phyloP scores from a whole-genome alignment of 2,113 vertebrate species.

The Drymodes brunneopygia region DNA sequence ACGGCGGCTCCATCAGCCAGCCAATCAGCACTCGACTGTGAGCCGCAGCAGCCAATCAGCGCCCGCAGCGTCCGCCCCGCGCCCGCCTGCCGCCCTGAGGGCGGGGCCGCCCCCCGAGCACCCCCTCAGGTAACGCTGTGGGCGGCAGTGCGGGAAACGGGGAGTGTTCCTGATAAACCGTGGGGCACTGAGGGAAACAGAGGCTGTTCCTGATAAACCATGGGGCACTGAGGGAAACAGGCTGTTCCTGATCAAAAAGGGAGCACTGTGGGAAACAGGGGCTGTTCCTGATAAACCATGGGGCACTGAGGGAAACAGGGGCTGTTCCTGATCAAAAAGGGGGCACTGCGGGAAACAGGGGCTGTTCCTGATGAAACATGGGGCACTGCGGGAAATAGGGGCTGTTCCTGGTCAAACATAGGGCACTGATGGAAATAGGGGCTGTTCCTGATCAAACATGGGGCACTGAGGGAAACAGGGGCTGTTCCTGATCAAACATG shows the following conservation, averaged over 20 bases:
- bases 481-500: accelerated
- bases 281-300: not conserved
- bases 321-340: no score
- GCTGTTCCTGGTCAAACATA: accelerated
- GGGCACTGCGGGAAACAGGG: accelerated
- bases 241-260: not conserved
- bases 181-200: accelerated
- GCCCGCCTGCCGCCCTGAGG: not conserved
- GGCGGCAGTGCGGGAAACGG: accelerated
- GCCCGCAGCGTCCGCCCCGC: no score
- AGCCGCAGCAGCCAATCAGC: not conserved
- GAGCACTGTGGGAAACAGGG: accelerated
- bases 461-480: accelerated
- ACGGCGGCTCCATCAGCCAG: accelerated
- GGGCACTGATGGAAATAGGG: not conserved
- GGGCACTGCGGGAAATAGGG: no score
- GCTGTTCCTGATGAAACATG: accelerated
- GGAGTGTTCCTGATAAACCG: accelerated
- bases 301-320: not conserved
- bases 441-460: not conserved
- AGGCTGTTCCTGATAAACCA: accelerated
- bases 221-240: accelerated
- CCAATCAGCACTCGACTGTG: not conserved
- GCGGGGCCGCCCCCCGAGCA: not conserved
- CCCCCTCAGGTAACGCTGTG: not conserved